A percentile compares a stretch with the other conserved stretches of the same genome.
These are phyloP conservation scores for Hirtodrosophila alboralis DNA, from an alignment of 2,888 invertebrate species.

Conservation along the genomic window DNA sequence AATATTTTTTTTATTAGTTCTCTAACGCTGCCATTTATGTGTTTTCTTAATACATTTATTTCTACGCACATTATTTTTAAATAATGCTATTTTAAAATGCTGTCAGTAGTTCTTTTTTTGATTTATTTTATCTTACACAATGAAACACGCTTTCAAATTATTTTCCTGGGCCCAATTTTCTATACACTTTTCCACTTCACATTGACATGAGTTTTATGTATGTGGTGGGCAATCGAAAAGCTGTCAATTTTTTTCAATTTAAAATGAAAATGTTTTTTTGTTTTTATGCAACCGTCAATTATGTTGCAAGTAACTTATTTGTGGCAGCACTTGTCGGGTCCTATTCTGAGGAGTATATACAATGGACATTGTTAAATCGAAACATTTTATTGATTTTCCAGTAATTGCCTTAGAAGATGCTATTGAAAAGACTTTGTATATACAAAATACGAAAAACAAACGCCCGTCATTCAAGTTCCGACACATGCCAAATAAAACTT, in stretches of 20 bases:
- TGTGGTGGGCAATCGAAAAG: constrained; percentile 29
- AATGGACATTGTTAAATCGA: constrained; percentile 52
- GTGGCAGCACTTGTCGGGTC: constrained; percentile 8
- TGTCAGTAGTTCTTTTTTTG: too few relatives aligned
- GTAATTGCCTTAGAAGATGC: constrained; percentile 11
- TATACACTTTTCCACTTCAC: constrained; percentile 31
- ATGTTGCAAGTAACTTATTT: constrained; percentile 43
- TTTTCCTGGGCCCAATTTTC: constrained; percentile 21
- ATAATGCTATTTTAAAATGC: too few relatives aligned
- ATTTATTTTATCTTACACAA: too few relatives aligned
- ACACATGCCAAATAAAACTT: constrained; percentile 50
- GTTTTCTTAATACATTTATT: too few relatives aligned
- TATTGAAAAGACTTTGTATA: constrained; percentile 20
- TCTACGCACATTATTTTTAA: too few relatives aligned
- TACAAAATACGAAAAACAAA: constrained; percentile 42
- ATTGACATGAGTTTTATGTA: constrained; percentile 23
- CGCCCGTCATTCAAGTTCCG: constrained; percentile 51
- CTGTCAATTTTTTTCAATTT: constrained; percentile 51
- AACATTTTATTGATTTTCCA: constrained; percentile 31
- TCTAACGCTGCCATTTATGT: too few relatives aligned
- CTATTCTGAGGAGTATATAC: constrained; percentile 26
- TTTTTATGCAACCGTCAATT: constrained; percentile 28
- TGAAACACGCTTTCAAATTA: constrained; percentile 3
- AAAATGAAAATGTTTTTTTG: constrained; percentile 29
- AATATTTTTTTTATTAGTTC: background rate